Percentiles rank a stretch among this genome's conserved stretches.
Evolutionary conservation across 2,113 vertebrate species (phyloP).

Genomic region (Scartelaos histophorus): DNA sequence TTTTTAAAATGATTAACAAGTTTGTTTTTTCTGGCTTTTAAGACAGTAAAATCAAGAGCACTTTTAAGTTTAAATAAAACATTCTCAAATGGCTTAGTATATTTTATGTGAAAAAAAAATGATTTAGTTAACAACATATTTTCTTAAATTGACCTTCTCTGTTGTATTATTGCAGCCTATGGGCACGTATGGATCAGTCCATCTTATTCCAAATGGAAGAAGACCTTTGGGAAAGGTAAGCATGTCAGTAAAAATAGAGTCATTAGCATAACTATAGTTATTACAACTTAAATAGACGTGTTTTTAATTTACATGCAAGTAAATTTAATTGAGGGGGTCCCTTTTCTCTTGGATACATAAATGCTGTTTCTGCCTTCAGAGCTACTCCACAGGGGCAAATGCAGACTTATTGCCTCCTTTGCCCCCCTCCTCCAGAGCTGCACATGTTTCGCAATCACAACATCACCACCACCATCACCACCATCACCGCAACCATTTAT

Average conservation of each 20-base stretch:
- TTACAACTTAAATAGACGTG: background rate
- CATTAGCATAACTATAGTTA: background rate
- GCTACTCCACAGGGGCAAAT: slow-evolving; percentile 58
- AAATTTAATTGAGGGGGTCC: background rate
- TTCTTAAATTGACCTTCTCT: background rate
- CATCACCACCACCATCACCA: slow-evolving; percentile 68
- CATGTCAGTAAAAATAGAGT: background rate
- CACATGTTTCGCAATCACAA: slow-evolving; percentile 55
- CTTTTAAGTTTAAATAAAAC: background rate
- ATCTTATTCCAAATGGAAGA: slow-evolving; percentile 52
- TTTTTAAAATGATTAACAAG: too few relatives aligned
- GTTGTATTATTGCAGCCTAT: slow-evolving; percentile 43
- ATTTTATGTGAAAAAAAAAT: background rate
- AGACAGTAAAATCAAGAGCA: too few relatives aligned
- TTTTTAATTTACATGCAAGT: background rate
- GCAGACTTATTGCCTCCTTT: slow-evolving; percentile 73
- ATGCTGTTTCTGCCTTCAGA: slow-evolving; percentile 60
- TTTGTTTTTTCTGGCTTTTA: too few relatives aligned
- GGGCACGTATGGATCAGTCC: slow-evolving; percentile 62
- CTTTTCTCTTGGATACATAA: slow-evolving; percentile 9
- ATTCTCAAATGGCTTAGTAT: background rate
- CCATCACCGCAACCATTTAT: slow-evolving; percentile 66
- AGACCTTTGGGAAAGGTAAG: slow-evolving; percentile 70
- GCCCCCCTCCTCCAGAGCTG: slow-evolving; percentile 63
- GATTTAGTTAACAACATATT: background rate